Percentiles rank a stretch among this genome's conserved stretches.
These are phyloP conservation scores for Ormyrus rosae DNA, from an alignment of 2,888 invertebrate species.

Conservation along the genomic window DNA sequence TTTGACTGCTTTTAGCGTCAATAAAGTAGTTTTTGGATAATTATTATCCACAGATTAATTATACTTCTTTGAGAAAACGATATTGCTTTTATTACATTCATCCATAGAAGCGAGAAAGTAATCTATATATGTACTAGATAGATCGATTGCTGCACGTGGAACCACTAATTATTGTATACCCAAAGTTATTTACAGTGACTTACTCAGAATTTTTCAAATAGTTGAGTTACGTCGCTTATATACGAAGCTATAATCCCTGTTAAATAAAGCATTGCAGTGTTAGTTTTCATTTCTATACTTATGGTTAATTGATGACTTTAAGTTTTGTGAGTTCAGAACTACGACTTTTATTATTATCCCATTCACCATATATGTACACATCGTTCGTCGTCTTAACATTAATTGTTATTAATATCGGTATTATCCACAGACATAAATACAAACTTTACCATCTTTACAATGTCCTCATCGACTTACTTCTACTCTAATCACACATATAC, in stretches of 20 bases:
- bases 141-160: too few species aligned
- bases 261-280: constrained; percentile 37
- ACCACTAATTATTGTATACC: too few species aligned
- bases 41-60: too few species aligned
- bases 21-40: constrained; percentile 12
- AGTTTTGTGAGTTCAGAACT: constrained; percentile 52
- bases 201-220: neutral
- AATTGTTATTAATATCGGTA: neutral
- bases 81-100: too few species aligned
- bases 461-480: too few species aligned
- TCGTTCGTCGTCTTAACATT: neutral
- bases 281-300: constrained; percentile 23
- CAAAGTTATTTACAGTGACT: too few species aligned
- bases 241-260: neutral
- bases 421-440: neutral
- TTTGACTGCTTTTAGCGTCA: neutral
- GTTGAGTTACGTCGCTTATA: neutral
- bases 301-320: constrained; percentile 14
- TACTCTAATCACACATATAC: too few species aligned
- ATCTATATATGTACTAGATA: too few species aligned
- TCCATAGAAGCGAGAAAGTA: too few species aligned
- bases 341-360: constrained; percentile 59
- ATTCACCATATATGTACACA: constrained; percentile 63
- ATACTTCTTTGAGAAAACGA: too few species aligned
- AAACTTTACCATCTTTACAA: neutral